phyloP scores from a whole-genome alignment of 1,140 invertebrate genomes.

The Parasteatoda tepidariorum region DNA sequence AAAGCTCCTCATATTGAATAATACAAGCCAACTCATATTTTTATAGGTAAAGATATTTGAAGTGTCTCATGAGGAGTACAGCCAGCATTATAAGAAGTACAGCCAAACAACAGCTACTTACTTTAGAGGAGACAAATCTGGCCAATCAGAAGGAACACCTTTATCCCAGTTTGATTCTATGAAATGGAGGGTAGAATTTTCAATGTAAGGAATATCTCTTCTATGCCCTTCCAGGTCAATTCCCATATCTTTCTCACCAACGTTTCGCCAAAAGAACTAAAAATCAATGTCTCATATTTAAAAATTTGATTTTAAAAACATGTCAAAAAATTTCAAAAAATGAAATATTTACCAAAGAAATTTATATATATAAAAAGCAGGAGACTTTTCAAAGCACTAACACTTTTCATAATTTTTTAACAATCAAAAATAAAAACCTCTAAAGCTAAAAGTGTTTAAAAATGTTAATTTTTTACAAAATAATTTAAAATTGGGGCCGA shows the following conservation, averaged over 20 bases:
- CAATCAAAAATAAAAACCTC: no score
- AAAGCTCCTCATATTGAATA: no score
- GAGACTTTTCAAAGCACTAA: no score
- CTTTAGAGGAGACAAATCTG: constrained; percentile 3
- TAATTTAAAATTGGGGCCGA: no score
- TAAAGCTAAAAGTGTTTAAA: no score
- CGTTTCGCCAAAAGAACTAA: constrained; percentile 20
- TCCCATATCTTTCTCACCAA: constrained; percentile 6
- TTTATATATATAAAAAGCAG: no score
- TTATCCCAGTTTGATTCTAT: constrained; percentile 27
- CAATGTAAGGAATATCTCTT: constrained; percentile 17
- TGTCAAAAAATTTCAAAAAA: background rate
- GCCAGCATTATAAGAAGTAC: no score
- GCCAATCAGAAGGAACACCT: constrained; percentile 26
- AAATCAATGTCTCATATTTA: background rate
- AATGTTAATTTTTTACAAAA: no score
- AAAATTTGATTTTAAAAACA: background rate
- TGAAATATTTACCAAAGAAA: background rate
- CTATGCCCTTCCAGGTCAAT: background rate
- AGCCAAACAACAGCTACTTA: background rate
- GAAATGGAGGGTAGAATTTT: constrained; percentile 19
- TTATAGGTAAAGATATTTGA: no score
- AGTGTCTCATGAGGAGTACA: no score
- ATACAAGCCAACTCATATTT: no score
- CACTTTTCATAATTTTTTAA: no score